A percentile compares a stretch with the other conserved stretches of the same genome.
phyloP scores from a whole-genome alignment of 2,888 invertebrate species.

The Cheilosia urbana region DNA sequence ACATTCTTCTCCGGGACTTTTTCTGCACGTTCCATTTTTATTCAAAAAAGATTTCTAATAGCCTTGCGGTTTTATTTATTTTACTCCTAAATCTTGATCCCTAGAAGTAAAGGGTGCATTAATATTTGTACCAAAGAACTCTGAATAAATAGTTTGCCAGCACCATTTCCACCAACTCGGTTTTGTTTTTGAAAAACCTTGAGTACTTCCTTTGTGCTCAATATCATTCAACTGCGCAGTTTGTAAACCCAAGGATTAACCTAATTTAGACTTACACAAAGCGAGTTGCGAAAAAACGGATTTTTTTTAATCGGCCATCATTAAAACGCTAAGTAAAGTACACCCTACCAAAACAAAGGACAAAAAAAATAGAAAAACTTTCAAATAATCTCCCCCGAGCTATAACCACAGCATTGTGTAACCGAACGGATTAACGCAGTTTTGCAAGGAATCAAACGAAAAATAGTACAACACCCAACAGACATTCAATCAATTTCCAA shows the following conservation, averaged over 20 bases:
- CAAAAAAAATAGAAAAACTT: conserved; percentile 22
- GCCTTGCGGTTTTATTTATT: too few species aligned
- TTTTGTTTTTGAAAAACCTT: too few species aligned
- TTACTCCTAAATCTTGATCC: too few species aligned
- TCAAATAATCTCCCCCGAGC: conserved; percentile 23
- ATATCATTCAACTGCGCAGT: background rate
- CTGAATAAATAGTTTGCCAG: too few species aligned
- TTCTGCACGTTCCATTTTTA: too few species aligned
- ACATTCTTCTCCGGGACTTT: too few species aligned
- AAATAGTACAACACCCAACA: conserved; percentile 68
- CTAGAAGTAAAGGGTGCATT: too few species aligned
- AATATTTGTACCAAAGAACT: too few species aligned
- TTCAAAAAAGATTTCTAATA: too few species aligned
- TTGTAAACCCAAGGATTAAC: background rate
- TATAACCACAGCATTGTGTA: conserved; percentile 30
- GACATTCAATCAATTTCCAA: conserved; percentile 75
- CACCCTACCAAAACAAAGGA: conserved; percentile 15
- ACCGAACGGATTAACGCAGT: conserved; percentile 64
- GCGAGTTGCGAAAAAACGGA: background rate
- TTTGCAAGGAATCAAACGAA: conserved; percentile 27
- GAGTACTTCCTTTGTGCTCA: too few species aligned
- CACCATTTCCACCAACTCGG: too few species aligned
- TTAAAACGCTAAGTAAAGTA: conserved; percentile 36
- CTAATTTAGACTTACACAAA: background rate
- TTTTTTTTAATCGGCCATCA: conserved; percentile 16